Evolutionary conservation across 1,140 invertebrate genomes (phyloP).

Genomic region (Scylla paramamosain): DNA sequence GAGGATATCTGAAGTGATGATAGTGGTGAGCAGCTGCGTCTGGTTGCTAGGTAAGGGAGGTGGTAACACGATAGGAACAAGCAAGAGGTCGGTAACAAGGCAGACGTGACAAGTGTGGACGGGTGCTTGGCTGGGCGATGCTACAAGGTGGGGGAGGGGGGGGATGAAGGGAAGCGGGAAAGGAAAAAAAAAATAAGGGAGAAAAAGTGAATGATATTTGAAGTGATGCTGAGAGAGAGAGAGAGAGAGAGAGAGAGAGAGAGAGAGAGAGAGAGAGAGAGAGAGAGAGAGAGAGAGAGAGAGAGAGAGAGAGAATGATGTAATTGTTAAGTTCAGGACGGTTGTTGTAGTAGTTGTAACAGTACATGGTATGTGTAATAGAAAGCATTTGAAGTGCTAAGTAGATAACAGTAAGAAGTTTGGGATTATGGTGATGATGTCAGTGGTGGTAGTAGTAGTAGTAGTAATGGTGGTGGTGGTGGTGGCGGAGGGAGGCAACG

Average conservation of each 20-base stretch:
- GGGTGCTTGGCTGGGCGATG: too few species aligned
- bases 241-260: slow-evolving; percentile 34
- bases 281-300: slow-evolving; percentile 34
- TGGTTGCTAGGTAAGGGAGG: too few species aligned
- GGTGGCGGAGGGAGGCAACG: slow-evolving; percentile 28
- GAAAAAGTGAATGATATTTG: not conserved
- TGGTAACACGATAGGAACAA: too few species aligned
- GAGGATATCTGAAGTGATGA: too few species aligned
- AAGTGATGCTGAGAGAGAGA: slow-evolving; percentile 28
- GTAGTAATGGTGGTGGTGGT: slow-evolving; percentile 46
- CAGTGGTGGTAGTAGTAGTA: slow-evolving; percentile 38
- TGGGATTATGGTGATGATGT: not conserved
- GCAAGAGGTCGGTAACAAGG: too few species aligned
- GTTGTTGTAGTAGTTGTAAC: too few species aligned
- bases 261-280: not conserved
- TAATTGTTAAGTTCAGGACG: too few species aligned
- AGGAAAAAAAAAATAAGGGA: not conserved
- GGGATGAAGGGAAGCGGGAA: too few species aligned
- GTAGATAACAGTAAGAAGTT: not conserved
- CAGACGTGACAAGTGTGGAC: too few species aligned
- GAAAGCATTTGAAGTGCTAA: not conserved
- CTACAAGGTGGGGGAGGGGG: too few species aligned
- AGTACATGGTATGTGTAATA: not conserved
- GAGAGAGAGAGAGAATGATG: not conserved
- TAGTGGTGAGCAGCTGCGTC: too few species aligned